Percentiles rank a stretch among this genome's conserved stretches.
Evolutionary conservation across 2,888 invertebrate species (phyloP).

Genomic region (Ennomos erosarius): DNA sequence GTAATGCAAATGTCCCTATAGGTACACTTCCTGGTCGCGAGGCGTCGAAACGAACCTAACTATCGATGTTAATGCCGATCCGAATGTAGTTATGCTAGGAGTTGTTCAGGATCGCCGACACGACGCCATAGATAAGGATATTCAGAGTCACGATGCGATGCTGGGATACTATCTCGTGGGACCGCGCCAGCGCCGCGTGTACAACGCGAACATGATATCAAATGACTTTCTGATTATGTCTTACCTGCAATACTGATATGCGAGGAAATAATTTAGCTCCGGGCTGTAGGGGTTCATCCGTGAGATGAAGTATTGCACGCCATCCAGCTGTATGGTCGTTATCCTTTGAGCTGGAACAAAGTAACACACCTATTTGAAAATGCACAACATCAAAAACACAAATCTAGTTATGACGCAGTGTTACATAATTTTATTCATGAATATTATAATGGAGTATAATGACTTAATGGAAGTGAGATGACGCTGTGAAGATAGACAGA

Average conservation of each 20-base stretch:
- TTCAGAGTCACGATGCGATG: slow-evolving; percentile 71
- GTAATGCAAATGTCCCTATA: slow-evolving; percentile 73
- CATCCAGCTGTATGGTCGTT: slow-evolving; percentile 94
- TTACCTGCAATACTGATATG: slow-evolving; percentile 93
- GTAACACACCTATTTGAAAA: slow-evolving; percentile 33
- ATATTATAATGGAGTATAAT: slow-evolving; percentile 17
- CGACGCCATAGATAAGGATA: slow-evolving; percentile 72
- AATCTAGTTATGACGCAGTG: slow-evolving; percentile 10
- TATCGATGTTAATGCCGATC: slow-evolving; percentile 67
- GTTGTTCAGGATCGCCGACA: slow-evolving; percentile 63
- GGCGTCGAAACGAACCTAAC: slow-evolving; percentile 57
- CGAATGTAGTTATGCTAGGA: slow-evolving; percentile 60
- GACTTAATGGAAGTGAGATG: slow-evolving; percentile 22
- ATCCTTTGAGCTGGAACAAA: slow-evolving; percentile 91
- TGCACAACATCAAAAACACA: slow-evolving; percentile 4
- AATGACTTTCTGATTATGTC: slow-evolving; percentile 42
- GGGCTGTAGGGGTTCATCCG: slow-evolving; percentile 95
- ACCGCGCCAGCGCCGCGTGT: slow-evolving; percentile 35
- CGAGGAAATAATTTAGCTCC: slow-evolving; percentile 93
- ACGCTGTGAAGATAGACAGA: slow-evolving; percentile 40
- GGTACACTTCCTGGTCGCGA: slow-evolving; percentile 71
- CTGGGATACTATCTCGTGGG: slow-evolving; percentile 60
- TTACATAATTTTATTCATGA: slow-evolving; percentile 7
- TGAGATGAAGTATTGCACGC: slow-evolving; percentile 94
- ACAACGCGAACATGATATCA: slow-evolving; percentile 36